Percentiles rank a stretch among this genome's conserved stretches.
phyloP scores from a whole-genome alignment of 2,797 vertebrate species.

The Fistularia commersonii region DNA sequence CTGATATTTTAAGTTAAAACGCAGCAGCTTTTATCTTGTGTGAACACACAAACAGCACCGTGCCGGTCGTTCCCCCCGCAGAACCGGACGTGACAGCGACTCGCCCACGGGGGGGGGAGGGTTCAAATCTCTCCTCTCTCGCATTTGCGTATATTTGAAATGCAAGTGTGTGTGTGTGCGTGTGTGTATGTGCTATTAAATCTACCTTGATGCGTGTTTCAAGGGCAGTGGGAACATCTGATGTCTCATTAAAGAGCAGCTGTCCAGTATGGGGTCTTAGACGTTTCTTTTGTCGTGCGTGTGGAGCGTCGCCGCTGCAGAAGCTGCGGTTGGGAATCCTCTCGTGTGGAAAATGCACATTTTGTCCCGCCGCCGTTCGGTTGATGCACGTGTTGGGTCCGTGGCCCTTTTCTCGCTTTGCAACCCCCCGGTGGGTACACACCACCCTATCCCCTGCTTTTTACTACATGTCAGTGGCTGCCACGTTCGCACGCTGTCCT shows the following conservation, averaged over 20 bases:
- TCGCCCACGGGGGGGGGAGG: slow-evolving; percentile 17
- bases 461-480: slow-evolving; percentile 27
- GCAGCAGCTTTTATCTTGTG: slow-evolving; percentile 28
- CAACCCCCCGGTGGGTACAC: slow-evolving; percentile 45
- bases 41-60: no score
- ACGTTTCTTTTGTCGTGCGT: slow-evolving; percentile 1
- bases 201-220: slow-evolving; percentile 64
- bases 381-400: slow-evolving; percentile 41
- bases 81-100: no score
- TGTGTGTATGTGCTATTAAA: slow-evolving; percentile 61
- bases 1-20: slow-evolving; percentile 25
- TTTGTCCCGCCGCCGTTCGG: neutral
- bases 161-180: slow-evolving; percentile 43
- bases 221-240: slow-evolving; percentile 44
- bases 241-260: slow-evolving; percentile 70
- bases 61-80: no score
- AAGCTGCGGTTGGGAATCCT: no score
- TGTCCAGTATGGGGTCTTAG: slow-evolving; percentile 45
- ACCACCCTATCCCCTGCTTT: slow-evolving; percentile 18
- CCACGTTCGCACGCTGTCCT: slow-evolving; percentile 23
- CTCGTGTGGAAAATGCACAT: neutral
- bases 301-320: no score
- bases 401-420: slow-evolving; percentile 61
- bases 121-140: slow-evolving; percentile 29
- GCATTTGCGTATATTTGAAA: slow-evolving; percentile 30